Percentiles rank a stretch among this genome's conserved stretches.
Evolutionary conservation across 2,797 vertebrate genomes (phyloP).

Genomic region (Scomberomorus guttatus): DNA sequence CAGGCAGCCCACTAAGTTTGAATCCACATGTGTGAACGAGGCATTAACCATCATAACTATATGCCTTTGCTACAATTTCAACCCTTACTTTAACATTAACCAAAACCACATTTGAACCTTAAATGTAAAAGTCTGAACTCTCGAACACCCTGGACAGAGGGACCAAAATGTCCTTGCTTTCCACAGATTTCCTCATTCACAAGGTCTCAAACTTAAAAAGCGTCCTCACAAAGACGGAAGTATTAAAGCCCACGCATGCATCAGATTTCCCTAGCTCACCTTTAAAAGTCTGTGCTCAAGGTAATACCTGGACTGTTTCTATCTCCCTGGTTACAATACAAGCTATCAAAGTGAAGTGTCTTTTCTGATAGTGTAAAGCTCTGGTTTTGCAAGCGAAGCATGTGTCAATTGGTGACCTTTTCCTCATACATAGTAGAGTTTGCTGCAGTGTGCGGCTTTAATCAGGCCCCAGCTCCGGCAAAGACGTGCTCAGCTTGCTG

Average conservation of each 20-base stretch:
- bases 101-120: not conserved
- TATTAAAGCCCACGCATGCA: conserved; percentile 17
- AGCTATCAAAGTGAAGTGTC: conserved; percentile 51
- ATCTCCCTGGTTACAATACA: conserved; percentile 36
- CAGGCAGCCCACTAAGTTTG: not conserved
- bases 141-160: not conserved
- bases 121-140: not conserved
- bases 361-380: conserved; percentile 48
- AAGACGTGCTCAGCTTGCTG: conserved; percentile 59
- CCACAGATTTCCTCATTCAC: conserved; percentile 6
- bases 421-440: conserved; percentile 62
- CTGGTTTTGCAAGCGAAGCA: conserved; percentile 69
- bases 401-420: conserved; percentile 74
- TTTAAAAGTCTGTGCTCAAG: conserved; percentile 34
- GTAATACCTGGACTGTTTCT: conserved; percentile 37
- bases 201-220: conserved; percentile 3
- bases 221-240: not conserved
- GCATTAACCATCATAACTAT: not conserved
- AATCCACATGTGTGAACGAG: conserved; percentile 3
- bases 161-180: not conserved
- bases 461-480: conserved; percentile 57
- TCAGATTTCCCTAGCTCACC: conserved; percentile 10
- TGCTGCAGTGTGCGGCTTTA: conserved; percentile 68
- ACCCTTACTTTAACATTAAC: not conserved
- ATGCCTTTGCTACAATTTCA: not conserved